A percentile compares a stretch with the other conserved stretches of the same genome.
Evolutionary conservation across 2,888 invertebrate genomes (phyloP).

Genomic region (Tinea trinotella): DNA sequence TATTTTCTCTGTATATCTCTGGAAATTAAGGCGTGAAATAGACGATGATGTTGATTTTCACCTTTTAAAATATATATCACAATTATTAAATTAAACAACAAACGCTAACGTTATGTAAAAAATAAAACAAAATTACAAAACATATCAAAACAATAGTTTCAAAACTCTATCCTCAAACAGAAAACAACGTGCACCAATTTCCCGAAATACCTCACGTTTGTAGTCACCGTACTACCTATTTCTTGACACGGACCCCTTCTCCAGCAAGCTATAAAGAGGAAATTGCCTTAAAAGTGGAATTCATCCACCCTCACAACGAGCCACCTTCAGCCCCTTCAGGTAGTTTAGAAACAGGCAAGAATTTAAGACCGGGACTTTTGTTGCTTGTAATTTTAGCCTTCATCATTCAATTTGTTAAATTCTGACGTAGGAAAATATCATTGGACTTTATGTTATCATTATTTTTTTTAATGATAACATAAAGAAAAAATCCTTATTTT

Average conservation of each 20-base stretch:
- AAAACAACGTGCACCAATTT: background rate
- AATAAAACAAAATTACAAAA: too few relatives aligned
- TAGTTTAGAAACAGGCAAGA: conserved; percentile 2
- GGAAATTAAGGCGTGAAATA: too few relatives aligned
- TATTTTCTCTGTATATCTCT: too few relatives aligned
- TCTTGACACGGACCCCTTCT: conserved; percentile 41
- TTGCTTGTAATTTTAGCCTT: background rate
- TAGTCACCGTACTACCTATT: conserved; percentile 16
- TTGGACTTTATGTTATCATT: too few relatives aligned
- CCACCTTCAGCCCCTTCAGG: conserved; percentile 36
- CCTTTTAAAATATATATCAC: too few relatives aligned
- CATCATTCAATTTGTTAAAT: background rate
- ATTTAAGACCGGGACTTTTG: background rate
- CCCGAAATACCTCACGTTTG: background rate
- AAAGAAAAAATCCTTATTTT: too few relatives aligned
- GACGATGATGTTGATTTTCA: too few relatives aligned
- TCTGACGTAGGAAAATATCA: background rate
- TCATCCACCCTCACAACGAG: conserved; percentile 37
- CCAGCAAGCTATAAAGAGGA: conserved; percentile 56
- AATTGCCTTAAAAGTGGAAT: conserved; percentile 66
- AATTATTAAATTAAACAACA: too few relatives aligned
- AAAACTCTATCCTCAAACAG: background rate
- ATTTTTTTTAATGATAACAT: too few relatives aligned
- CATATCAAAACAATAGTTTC: background rate
- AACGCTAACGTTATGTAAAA: too few relatives aligned